Evolutionary conservation across 92 coral and sea anemone species (phyloP).

Genomic region (Porites divaricata): DNA sequence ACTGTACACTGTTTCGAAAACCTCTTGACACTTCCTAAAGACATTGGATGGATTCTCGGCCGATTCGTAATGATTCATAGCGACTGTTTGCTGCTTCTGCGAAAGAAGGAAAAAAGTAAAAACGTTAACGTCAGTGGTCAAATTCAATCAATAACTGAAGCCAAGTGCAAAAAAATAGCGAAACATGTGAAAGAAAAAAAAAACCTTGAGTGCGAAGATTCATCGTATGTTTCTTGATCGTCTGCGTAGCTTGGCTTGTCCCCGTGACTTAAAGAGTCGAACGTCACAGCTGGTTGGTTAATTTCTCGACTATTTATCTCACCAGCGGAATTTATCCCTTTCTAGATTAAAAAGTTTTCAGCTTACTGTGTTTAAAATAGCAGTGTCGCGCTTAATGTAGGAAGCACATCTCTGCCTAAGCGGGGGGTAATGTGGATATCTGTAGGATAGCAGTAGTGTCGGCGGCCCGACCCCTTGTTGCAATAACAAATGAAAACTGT

Average conservation of each 20-base stretch:
- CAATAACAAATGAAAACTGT: too few species aligned
- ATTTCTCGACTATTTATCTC: background rate
- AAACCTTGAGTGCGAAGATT: constrained; percentile 7
- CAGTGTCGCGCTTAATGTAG: too few species aligned
- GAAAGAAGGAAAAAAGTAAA: background rate
- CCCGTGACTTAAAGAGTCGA: background rate
- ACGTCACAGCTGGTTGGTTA: background rate
- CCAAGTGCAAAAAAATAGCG: constrained; percentile 10
- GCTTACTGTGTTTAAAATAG: too few species aligned
- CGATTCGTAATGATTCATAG: constrained; percentile 20
- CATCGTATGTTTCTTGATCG: background rate
- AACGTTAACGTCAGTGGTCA: background rate
- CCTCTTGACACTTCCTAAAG: background rate
- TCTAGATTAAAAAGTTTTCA: background rate
- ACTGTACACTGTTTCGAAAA: background rate
- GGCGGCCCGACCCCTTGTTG: too few species aligned
- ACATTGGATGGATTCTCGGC: background rate
- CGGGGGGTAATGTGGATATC: too few species aligned
- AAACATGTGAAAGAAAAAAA: background rate
- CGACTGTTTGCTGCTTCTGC: constrained; percentile 9
- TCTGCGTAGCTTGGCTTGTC: background rate
- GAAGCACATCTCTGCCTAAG: too few species aligned
- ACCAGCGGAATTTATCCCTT: background rate
- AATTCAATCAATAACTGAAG: background rate
- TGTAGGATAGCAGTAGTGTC: too few species aligned